Evolutionary conservation across 2,888 invertebrate genomes (phyloP), one percentile per base, ranked within the genome.

Genomic region (Plebejus argus): DNA sequence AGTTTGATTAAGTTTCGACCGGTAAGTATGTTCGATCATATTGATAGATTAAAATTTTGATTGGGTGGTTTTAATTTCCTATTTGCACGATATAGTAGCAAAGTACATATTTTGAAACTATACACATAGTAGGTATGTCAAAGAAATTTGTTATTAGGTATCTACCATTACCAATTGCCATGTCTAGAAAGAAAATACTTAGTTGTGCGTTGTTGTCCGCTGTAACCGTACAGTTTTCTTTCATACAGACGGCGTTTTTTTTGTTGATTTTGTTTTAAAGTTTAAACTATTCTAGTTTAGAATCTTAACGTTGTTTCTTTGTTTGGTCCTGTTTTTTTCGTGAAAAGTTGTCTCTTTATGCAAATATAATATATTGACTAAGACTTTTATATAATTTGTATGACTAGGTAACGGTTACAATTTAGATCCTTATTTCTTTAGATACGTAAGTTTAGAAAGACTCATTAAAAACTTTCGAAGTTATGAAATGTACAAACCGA

Each of bases 1-100:
- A 85, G 82, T 85, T 83, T 83, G 83, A 84, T 84, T 82, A 83
- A 83, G 84, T 85, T 85, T 82, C 81, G 83, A 77, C 58, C 39
- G 71, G 66, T 66, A 77, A 39, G 56, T 58, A 35, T 70, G 56
- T 80, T 84, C 81, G 83, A 79, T 82, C 81, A 79, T 78, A 78
- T 80, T 83, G 84, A 85, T 86, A 85, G 83, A 86, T 85, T 82
- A 82, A 83, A 84, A 78, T 78, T 77, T 80, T 78, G 79, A 81
- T 80, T 79, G 76, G 77, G 75, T 78, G 61, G 75, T 78, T 79
- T 81, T 74, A 80, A 81, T 83, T 81, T 82, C 81, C 79, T 80
- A 81, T 80, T 81, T 81, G 77, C 78, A 79, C 71, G 76, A 75
- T 77, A 74, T 78, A 70, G 78, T 49, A 49, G 5, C 12, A 49